Base-by-base conservation (phyloP, 2,888 invertebrate genomes). In the Lathronympha strigana region DNA sequence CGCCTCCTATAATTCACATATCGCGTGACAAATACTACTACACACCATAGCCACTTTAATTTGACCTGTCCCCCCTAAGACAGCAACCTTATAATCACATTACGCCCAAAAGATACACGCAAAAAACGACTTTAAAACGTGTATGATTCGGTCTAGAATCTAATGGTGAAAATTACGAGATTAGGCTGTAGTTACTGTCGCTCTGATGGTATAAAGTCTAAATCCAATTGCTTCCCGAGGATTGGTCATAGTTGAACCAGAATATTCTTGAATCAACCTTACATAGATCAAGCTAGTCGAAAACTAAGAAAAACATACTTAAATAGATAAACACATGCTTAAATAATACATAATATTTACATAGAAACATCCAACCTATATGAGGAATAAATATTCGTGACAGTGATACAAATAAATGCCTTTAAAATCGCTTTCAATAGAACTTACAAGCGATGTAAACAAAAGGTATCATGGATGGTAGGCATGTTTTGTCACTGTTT, bases 1-100 rank as follows among this genome's bases (percentile, higher is more conserved):
- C 77, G 81, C 75, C 78, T 77, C 76, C 82, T 84, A 83, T 90
- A 89, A 90, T 89, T 87, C 86, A 82, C 80, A 69, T 73, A 83
- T 90, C 74, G 90, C 90, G 86, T 90, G 90, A 78, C 81, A 80
- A 80, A 76, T 53, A 54, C 43, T 64, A 55, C 55, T 60, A 54
- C 54, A 67, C 28, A 38, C 58, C 31, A 9, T 31, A 21, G 47
- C 78, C 72, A 73, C 1, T 49, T 25, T 64, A 62, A n/a, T 13
- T 36, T 66, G 79, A 75, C 13, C 74, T 66, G 21, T 60, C 67
- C 64, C 53, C 53, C 50, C 60, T n/a, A 38, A 43, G 49, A 38
- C 25, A 17, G 19, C 40, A 28, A 31, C 21, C 28, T 31, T 31
- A n/a, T 31, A n/a, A 19, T 54, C 45, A 45, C 21, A 43, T 25